phyloP scores from a whole-genome alignment of 1,140 invertebrate genomes.

The Periplaneta americana region DNA sequence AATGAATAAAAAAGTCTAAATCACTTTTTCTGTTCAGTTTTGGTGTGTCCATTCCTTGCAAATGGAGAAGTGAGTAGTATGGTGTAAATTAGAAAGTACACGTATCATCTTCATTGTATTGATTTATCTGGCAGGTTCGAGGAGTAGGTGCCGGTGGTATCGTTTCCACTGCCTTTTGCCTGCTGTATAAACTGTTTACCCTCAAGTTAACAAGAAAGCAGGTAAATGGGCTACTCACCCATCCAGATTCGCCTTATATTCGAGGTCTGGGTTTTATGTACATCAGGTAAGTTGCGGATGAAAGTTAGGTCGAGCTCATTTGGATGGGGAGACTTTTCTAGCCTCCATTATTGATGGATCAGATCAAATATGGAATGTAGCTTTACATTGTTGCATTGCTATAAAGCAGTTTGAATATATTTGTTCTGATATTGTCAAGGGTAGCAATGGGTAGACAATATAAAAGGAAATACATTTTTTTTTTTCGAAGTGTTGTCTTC shows the following conservation, averaged over 20 bases:
- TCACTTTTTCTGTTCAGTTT: too few relatives aligned
- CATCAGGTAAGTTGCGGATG: slow-evolving; percentile 56
- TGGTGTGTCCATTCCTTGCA: too few relatives aligned
- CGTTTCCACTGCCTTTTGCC: slow-evolving; percentile 95
- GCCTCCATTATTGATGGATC: slow-evolving; percentile 1
- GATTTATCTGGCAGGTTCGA: slow-evolving; percentile 60
- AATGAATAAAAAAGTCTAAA: too few relatives aligned
- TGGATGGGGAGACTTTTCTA: slow-evolving; percentile 5
- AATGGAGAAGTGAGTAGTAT: too few relatives aligned
- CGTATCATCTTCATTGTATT: too few relatives aligned
- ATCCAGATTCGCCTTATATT: slow-evolving; percentile 96
- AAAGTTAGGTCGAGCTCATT: background rate
- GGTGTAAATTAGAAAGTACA: too few relatives aligned
- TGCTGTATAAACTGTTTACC: slow-evolving; percentile 98
- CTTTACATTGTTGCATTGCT: too few relatives aligned
- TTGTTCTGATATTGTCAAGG: too few relatives aligned
- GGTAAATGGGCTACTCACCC: slow-evolving; percentile 90
- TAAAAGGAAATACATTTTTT: too few relatives aligned
- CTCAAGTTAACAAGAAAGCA: slow-evolving; percentile 95
- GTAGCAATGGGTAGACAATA: too few relatives aligned
- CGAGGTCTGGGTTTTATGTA: slow-evolving; percentile 95
- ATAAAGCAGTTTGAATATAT: background rate
- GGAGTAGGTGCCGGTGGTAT: slow-evolving; percentile 98
- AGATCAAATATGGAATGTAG: background rate
- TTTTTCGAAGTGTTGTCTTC: too few relatives aligned